Evolutionary conservation across 2,113 vertebrate genomes (phyloP).

Genomic region (Cololabis saira): DNA sequence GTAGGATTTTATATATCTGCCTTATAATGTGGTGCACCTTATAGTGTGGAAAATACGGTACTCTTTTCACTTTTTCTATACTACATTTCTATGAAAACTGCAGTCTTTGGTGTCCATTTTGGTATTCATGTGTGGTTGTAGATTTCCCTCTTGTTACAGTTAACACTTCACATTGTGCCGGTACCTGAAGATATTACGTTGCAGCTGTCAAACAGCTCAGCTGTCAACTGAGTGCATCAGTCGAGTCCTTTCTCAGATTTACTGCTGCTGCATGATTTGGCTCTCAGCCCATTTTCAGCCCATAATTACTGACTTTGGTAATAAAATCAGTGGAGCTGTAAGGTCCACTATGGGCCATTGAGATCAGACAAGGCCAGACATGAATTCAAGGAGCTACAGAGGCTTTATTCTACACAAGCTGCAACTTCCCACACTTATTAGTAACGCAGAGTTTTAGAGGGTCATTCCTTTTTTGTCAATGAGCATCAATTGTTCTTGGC

Average conservation of each 20-base stretch:
- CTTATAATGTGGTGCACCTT: too few relatives aligned
- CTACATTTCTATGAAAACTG: too few relatives aligned
- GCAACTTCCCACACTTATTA: neutral
- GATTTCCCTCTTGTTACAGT: too few relatives aligned
- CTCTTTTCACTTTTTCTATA: too few relatives aligned
- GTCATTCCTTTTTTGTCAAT: too few relatives aligned
- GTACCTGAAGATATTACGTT: neutral
- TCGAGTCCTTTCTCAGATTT: constrained; percentile 26
- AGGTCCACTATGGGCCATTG: constrained; percentile 39
- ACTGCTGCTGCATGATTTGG: constrained; percentile 18
- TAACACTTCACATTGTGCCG: neutral
- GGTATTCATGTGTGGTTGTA: too few relatives aligned
- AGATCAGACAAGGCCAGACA: constrained; percentile 10
- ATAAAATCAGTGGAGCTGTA: constrained; percentile 34
- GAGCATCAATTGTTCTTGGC: too few relatives aligned
- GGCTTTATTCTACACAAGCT: neutral
- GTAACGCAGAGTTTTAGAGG: too few relatives aligned
- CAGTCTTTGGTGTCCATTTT: too few relatives aligned
- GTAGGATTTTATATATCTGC: too few relatives aligned
- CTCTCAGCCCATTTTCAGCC: constrained; percentile 16
- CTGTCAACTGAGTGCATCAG: constrained; percentile 17
- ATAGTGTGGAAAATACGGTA: too few relatives aligned
- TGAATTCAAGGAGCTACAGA: neutral
- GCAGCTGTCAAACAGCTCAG: constrained; percentile 6
- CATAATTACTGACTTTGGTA: neutral